Percentiles rank a stretch among this genome's conserved stretches.
These are phyloP conservation scores for Carassius gibelio DNA, from an alignment of 2,113 vertebrate species.

Conservation along the genomic window DNA sequence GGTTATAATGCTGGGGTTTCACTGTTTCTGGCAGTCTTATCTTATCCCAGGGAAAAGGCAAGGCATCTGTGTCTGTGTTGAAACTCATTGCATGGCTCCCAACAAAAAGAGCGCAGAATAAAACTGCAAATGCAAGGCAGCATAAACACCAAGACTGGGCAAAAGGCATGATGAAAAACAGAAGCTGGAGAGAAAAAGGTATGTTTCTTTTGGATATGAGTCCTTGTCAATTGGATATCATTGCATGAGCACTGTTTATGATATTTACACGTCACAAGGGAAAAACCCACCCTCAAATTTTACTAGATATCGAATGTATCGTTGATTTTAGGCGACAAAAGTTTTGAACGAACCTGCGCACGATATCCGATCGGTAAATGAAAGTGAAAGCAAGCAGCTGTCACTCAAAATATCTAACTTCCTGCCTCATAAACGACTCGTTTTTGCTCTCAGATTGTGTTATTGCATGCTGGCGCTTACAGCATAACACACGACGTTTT, in stretches of 20 bases:
- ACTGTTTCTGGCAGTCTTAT: constrained; percentile 80
- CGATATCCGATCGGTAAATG: neutral
- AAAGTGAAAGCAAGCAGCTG: constrained; percentile 30
- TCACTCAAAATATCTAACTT: neutral
- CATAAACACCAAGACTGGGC: neutral
- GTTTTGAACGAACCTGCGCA: neutral
- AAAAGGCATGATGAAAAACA: neutral
- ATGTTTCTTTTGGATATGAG: neutral
- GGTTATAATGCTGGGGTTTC: constrained; percentile 79
- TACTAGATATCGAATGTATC: neutral
- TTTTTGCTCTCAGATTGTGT: neutral
- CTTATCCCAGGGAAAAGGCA: constrained; percentile 80
- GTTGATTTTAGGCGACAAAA: neutral
- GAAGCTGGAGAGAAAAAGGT: too few relatives aligned
- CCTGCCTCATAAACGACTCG: neutral
- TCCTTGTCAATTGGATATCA: neutral
- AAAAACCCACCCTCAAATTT: neutral
- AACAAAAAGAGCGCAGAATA: neutral
- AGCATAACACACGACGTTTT: neutral
- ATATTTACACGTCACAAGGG: neutral
- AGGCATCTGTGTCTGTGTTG: neutral
- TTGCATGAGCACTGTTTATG: neutral
- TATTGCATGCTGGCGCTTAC: neutral
- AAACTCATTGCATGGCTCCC: neutral
- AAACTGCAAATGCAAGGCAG: neutral